Evolutionary conservation across 2,797 vertebrate genomes (phyloP).

Genomic region (Ciconia nigra): DNA sequence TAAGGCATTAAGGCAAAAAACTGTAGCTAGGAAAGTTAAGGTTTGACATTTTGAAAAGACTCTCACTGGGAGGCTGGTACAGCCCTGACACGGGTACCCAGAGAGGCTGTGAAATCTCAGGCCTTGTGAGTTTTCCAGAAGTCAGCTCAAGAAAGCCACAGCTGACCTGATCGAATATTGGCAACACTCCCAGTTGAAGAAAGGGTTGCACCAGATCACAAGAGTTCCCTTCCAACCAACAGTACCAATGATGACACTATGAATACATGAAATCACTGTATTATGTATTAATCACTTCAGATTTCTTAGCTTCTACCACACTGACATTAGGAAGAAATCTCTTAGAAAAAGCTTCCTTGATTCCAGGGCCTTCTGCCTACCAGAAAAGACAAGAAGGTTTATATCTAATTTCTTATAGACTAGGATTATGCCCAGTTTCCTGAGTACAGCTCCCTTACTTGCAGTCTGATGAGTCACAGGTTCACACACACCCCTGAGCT

Average conservation of each 20-base stretch:
- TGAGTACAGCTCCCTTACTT: not conserved
- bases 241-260: not conserved
- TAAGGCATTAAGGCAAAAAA: not conserved
- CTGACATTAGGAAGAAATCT: not conserved
- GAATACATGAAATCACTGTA: fast-evolving
- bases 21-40: not conserved
- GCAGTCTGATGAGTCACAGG: not conserved
- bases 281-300: not conserved
- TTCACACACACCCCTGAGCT: not conserved
- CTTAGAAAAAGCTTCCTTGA: not conserved
- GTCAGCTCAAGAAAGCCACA: not conserved
- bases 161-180: not conserved
- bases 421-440: fast-evolving
- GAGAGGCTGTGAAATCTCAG: not conserved
- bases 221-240: not conserved
- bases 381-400: not conserved
- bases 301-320: not conserved
- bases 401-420: not conserved
- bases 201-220: not conserved
- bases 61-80: not conserved
- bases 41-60: not conserved
- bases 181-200: not conserved
- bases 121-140: not conserved
- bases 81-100: not conserved
- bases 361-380: not conserved